A percentile compares a stretch with the other conserved stretches of the same genome.
These are phyloP conservation scores for Scolanthus callimorphus DNA, from an alignment of 92 coral and sea anemone genomes.

Conservation along the genomic window DNA sequence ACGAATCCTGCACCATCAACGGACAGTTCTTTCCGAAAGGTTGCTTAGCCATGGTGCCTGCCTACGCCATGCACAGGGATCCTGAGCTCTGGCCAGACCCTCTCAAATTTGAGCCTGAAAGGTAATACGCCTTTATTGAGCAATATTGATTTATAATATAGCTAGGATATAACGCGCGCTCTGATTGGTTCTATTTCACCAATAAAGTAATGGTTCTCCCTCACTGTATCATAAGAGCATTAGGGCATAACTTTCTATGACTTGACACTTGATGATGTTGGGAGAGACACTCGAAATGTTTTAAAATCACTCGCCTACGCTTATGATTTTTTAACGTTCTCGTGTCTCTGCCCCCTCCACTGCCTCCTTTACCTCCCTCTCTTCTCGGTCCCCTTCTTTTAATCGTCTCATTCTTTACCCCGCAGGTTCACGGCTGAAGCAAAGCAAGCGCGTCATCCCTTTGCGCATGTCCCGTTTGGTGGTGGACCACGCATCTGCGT, in stretches of 20 bases:
- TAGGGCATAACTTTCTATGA: no score
- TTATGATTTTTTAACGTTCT: no score
- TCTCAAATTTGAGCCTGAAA: conserved; percentile 29
- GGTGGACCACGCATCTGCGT: background rate
- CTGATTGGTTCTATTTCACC: no score
- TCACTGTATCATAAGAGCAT: no score
- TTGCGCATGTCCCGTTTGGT: background rate
- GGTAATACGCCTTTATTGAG: conserved; percentile 5
- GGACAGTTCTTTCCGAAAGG: conserved; percentile 25
- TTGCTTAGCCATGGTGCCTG: conserved; percentile 4
- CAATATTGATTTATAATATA: no score
- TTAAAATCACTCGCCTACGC: no score
- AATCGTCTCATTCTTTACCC: background rate
- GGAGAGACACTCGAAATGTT: no score
- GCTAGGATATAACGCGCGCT: no score
- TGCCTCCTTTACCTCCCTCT: background rate
- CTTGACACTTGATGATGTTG: no score
- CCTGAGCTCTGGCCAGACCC: conserved; percentile 44
- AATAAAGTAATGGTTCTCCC: no score
- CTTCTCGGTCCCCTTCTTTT: background rate
- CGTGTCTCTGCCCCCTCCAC: background rate
- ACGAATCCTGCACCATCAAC: conserved; percentile 26
- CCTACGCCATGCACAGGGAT: conserved; percentile 25
- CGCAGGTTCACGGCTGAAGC: background rate
- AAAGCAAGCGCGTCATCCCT: background rate